These are phyloP conservation scores for Oxytorus armatus DNA, from an alignment of 2,888 invertebrate genomes.

Conservation along the genomic window DNA sequence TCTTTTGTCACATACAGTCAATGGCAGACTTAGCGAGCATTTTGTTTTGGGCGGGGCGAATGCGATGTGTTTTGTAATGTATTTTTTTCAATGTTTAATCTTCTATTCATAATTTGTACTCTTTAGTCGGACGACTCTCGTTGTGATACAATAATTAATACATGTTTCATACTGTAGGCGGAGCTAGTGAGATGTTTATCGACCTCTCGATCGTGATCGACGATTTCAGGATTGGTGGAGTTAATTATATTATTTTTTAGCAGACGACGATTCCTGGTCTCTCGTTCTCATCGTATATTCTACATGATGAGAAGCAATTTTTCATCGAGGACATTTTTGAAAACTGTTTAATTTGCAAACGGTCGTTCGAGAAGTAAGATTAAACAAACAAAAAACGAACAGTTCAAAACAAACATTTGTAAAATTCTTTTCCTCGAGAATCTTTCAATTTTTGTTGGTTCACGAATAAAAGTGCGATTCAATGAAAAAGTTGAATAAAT, in stretches of 20 bases:
- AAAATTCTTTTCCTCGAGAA: too few species aligned
- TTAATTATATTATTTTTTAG: neutral
- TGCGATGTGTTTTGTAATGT: neutral
- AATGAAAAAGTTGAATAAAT: too few species aligned
- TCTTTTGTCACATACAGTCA: neutral
- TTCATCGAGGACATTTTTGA: too few species aligned
- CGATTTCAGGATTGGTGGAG: neutral
- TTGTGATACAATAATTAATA: conserved; percentile 8
- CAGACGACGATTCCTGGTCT: neutral
- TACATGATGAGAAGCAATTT: too few species aligned
- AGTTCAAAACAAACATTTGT: too few species aligned
- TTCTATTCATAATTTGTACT: conserved; percentile 1
- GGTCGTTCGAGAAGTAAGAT: too few species aligned
- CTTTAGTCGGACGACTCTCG: conserved; percentile 18
- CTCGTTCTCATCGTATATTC: neutral
- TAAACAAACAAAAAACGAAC: too few species aligned
- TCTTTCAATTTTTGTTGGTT: too few species aligned
- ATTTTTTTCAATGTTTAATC: neutral
- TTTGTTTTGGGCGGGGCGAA: conserved; percentile 59
- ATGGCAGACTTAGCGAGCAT: conserved; percentile 12
- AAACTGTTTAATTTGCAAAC: too few species aligned
- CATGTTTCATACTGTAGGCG: conserved; percentile 5
- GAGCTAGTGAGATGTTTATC: neutral
- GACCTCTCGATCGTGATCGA: conserved; percentile 20
- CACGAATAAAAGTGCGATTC: too few species aligned